Base-by-base conservation (phyloP, 2,113 vertebrate species). In the Xiphophorus maculatus region DNA sequence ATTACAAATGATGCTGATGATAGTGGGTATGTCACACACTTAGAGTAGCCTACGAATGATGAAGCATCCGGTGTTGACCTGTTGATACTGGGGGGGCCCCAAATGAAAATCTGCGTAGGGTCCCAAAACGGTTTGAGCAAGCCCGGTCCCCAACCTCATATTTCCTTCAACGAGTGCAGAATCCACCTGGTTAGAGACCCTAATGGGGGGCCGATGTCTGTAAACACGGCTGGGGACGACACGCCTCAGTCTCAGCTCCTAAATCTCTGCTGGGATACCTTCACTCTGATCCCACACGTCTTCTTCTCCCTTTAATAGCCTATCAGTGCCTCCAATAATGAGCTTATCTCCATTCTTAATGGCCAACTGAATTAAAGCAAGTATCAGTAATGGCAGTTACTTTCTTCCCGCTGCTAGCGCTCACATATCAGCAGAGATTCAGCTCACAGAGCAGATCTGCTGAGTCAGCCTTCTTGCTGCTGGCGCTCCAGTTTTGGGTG, bases 331-430 rank as follows among this genome's bases (percentile, higher is more conserved):
- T 63, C 2, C 35, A 14, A 29, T 72, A 72, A 72, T 72, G 35
- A 63, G 32, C 60, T 72, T 72, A 72, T 62, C 70, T 72, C 22
- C 28, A 72, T 11, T 42, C 60, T 42, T 72, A 72, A 72, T 72
- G 60, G 70, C 33, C 7, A 19, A 37, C 70, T 72, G 30, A 72
- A 63, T 40, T 29, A 72, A 72, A 63, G 60, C 40, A 60, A 42
- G 27, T 11, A 22, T 42, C 35, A 72, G 27, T 63, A 30, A 62
- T 63, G 54, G 30, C 60, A 42, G 17, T 25, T 17, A 63, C 35
- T 63, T 30, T 17, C 17, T 15, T 44, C 17, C 28, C 32, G 30
- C 19, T 32, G 44, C 17, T 58, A 32, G 5, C 29, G 0, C 19
- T 10, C 19, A 11, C 33, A 10, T 35, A 66, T 66, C 33, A 58